A percentile compares a stretch with the other conserved stretches of the same genome.
phyloP scores from a whole-genome alignment of 2,113 vertebrate species.

The Tachuris rubrigastra region DNA sequence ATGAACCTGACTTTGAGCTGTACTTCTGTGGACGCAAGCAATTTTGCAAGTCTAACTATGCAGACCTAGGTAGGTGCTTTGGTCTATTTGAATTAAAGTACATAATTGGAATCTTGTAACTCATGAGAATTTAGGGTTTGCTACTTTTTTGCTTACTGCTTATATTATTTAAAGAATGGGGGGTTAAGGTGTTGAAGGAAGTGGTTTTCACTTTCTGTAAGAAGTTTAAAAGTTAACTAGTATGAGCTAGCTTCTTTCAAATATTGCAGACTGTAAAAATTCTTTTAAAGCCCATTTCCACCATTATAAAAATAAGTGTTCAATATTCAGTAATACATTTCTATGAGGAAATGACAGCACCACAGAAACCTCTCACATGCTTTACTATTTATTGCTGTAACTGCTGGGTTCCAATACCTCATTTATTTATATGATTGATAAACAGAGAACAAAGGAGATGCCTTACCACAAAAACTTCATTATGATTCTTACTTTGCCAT shows the following conservation, averaged over 20 bases:
- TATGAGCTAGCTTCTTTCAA: neutral
- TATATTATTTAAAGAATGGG: neutral
- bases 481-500: neutral
- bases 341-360: neutral
- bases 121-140: neutral
- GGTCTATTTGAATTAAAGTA: neutral
- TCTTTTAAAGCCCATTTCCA: neutral
- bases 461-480: neutral
- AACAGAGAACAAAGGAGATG: neutral
- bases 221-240: neutral
- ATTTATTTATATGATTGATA: neutral
- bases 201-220: neutral
- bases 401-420: neutral
- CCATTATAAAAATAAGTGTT: neutral
- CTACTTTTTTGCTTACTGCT: neutral
- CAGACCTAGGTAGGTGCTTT: slow-evolving; percentile 92
- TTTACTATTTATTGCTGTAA: neutral
- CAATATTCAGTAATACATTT: neutral
- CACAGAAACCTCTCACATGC: neutral
- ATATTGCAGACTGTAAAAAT: neutral
- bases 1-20: slow-evolving; percentile 94
- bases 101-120: neutral
- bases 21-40: slow-evolving; percentile 97
- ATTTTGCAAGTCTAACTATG: slow-evolving; percentile 96
- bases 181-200: neutral